A percentile compares a stretch with the other conserved stretches of the same genome.
Conservation (phyloP, 2,888 invertebrate species). For the Sphaeridia pumilis region DNA sequence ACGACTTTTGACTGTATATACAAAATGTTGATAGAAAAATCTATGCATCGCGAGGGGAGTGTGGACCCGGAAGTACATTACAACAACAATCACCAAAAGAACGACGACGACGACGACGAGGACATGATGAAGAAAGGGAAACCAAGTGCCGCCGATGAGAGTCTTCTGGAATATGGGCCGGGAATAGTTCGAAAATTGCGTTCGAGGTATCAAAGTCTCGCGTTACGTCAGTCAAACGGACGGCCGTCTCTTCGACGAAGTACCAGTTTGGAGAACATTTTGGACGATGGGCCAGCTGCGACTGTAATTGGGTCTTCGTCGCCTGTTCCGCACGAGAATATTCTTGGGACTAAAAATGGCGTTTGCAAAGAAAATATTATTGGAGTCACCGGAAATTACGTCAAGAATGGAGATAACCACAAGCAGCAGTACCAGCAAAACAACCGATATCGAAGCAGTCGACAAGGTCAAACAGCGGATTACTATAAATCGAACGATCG, state of each 20-base stretch:
- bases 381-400: background rate
- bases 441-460: conserved; percentile 36
- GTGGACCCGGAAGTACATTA: conserved; percentile 19
- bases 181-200: conserved; percentile 80
- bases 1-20: too few relatives aligned
- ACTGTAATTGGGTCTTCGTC: background rate
- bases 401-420: background rate
- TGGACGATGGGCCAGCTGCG: conserved; percentile 48
- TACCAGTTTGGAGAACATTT: conserved; percentile 68
- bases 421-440: background rate
- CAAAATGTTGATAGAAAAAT: conserved; percentile 35
- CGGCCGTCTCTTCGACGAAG: conserved; percentile 65
- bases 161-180: conserved; percentile 56
- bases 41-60: conserved; percentile 22
- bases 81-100: too few relatives aligned
- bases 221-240: conserved; percentile 53
- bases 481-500: conserved; percentile 43
- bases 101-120: too few relatives aligned
- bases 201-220: conserved; percentile 73
- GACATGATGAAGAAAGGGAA: conserved; percentile 19
- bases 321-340: conserved; percentile 15
- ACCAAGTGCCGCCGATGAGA: conserved; percentile 31
- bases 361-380: background rate
- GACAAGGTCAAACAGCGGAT: conserved; percentile 38
- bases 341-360: too few relatives aligned